Base-by-base conservation (phyloP, 1,140 invertebrate species). In the Dolichoris vasculosae region DNA sequence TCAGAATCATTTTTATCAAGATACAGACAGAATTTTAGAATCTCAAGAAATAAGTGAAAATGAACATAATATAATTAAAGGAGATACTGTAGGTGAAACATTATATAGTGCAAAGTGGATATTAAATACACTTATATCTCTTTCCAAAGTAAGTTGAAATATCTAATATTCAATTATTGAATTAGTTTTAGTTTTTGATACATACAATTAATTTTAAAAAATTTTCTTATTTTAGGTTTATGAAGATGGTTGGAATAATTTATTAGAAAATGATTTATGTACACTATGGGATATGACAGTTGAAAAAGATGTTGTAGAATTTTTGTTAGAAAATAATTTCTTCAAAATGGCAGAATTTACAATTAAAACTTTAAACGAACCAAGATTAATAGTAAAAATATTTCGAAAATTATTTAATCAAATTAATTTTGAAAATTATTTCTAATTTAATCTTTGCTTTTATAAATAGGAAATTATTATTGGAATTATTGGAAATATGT, bases 221-320 rank as follows among this genome's bases (percentile, higher is more conserved):
- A 67, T 48, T 85, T 35, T 64, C 63, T 84, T 85, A 71, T 59
- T 86, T 30, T 32, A 93, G 92, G 75, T 91, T 43, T 79, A 93
- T 26, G 92, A 94, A 87, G 91, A 94, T 87, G 88, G 93, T 67
- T 93, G 93, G 89, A 92, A 93, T 63, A 91, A 94, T 76, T 90
- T 94, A 9, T 89, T 96, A 35, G 96, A 97, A 94, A 94, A 94
- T 26, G 95, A 97, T 85, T 91, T 97, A 9, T 96, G 96, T 88
- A 95, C 94, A 35, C 89, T 97, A 1, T 97, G 96, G 96, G 96
- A 97, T 87, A 96, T 97, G 95, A 96, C 96, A 17, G 91, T 95
- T 0, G 95, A 97, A 85, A 94, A 94, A 88, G 96, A 96, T 89
- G 95, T 97, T 6, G 95, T 95, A 3, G 86, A 94, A n/a, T 95